Evolutionary conservation across 2,888 invertebrate genomes (phyloP).

Genomic region (Nephrotoma flavescens): DNA sequence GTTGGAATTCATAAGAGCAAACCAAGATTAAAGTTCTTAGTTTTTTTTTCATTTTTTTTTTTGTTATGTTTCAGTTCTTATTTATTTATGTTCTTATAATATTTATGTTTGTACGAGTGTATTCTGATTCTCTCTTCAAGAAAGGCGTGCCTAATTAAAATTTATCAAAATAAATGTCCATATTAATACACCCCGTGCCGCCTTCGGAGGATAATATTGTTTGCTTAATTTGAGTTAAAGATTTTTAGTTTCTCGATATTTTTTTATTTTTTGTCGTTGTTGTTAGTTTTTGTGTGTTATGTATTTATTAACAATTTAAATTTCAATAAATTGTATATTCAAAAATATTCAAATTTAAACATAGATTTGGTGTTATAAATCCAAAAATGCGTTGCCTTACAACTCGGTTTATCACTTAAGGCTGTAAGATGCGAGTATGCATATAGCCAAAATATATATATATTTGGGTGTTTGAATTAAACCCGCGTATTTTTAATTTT

Average conservation of each 20-base stretch:
- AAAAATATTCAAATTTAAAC: neutral
- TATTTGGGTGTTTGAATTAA: too few relatives aligned
- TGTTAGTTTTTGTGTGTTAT: neutral
- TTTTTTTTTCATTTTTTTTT: neutral
- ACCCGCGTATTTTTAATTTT: too few relatives aligned
- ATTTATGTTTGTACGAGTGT: neutral
- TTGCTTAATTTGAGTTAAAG: constrained; percentile 2
- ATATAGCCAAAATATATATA: neutral
- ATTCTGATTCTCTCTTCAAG: neutral
- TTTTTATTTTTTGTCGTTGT: neutral
- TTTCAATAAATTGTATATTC: neutral
- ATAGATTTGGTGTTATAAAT: neutral
- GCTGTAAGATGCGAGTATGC: neutral
- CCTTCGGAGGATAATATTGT: constrained; percentile 9
- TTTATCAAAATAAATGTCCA: constrained; percentile 16
- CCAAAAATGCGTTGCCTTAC: neutral
- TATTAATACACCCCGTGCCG: constrained; percentile 14
- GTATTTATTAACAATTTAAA: neutral
- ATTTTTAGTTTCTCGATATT: neutral
- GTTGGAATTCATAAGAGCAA: neutral
- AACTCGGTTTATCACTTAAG: neutral
- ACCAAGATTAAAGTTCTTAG: neutral
- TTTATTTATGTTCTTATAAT: neutral
- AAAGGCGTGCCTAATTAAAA: constrained; percentile 14
- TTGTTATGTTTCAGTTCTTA: neutral